Evolutionary conservation across 2,113 vertebrate species (phyloP).

Genomic region (Xiphophorus hellerii): DNA sequence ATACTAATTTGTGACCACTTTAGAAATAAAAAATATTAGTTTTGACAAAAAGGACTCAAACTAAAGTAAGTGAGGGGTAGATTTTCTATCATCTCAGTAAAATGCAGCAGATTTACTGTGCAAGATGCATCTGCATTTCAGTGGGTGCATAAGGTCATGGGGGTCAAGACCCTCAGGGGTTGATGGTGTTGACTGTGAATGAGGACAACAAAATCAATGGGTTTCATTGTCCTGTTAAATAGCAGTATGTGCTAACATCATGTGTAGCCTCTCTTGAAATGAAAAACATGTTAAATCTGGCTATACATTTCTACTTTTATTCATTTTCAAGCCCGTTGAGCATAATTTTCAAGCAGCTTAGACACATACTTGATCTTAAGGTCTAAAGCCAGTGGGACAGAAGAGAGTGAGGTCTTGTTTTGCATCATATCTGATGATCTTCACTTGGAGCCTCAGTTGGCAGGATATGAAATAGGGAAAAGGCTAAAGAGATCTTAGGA

Average conservation of each 20-base stretch:
- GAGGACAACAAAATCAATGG: constrained; percentile 50
- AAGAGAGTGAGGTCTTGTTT: constrained; percentile 46
- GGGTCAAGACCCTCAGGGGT: constrained; percentile 30
- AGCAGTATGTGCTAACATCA: constrained; percentile 3
- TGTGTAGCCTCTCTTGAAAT: background rate
- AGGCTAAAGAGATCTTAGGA: constrained; percentile 68
- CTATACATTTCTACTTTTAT: background rate
- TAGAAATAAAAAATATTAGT: background rate
- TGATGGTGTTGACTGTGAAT: constrained; percentile 39
- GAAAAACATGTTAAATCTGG: background rate
- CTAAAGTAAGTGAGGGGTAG: background rate
- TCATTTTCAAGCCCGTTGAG: background rate
- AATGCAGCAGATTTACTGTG: background rate
- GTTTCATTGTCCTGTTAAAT: constrained; percentile 27
- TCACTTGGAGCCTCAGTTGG: constrained; percentile 36
- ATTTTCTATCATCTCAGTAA: background rate
- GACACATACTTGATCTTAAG: background rate
- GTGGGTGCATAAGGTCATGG: constrained; percentile 15
- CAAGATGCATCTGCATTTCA: constrained; percentile 23
- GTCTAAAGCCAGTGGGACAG: constrained; percentile 31
- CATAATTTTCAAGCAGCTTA: background rate
- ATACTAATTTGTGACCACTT: background rate
- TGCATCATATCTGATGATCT: constrained; percentile 36
- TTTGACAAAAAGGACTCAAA: background rate
- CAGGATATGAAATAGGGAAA: constrained; percentile 64